Evolutionary conservation across 2,888 invertebrate species (phyloP).

Genomic region (Cheilosia scutellata): DNA sequence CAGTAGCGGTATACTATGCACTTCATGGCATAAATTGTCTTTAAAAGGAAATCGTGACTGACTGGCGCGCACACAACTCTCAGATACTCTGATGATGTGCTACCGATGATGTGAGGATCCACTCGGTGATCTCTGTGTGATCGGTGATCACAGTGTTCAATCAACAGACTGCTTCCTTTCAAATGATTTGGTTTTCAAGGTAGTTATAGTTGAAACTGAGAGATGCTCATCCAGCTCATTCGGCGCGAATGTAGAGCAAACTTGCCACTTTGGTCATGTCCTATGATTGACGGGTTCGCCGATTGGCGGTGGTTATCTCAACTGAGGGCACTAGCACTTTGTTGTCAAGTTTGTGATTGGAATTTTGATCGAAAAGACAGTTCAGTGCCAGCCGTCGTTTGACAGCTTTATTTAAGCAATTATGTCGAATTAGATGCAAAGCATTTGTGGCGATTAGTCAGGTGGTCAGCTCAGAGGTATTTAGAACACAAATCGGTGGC

Average conservation of each 20-base stretch:
- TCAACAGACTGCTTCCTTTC: constrained; percentile 23
- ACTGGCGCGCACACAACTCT: constrained; percentile 7
- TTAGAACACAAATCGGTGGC: constrained; percentile 14
- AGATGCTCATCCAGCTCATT: neutral
- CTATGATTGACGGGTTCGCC: constrained; percentile 5
- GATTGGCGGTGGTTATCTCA: constrained; percentile 10
- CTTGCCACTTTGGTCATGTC: constrained; percentile 40
- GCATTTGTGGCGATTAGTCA: constrained; percentile 50
- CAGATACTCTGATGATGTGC: constrained; percentile 29
- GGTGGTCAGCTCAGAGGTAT: constrained; percentile 11
- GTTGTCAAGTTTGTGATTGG: constrained; percentile 68
- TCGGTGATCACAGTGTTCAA: constrained; percentile 21
- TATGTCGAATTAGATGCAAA: constrained; percentile 59
- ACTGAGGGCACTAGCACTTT: constrained; percentile 61
- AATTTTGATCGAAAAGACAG: constrained; percentile 61
- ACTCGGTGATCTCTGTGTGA: constrained; percentile 10
- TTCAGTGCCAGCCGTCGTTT: constrained; percentile 16
- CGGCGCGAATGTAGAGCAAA: constrained; percentile 33
- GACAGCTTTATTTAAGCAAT: constrained; percentile 69
- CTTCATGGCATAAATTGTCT: constrained; percentile 69
- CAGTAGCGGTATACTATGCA: constrained; percentile 66
- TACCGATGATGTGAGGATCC: constrained; percentile 19
- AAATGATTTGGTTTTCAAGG: constrained; percentile 36
- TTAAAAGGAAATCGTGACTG: constrained; percentile 71
- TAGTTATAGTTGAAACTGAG: neutral